These are phyloP conservation scores for Frankliniella intonsa DNA, from an alignment of 2,888 invertebrate genomes.

Conservation along the genomic window DNA sequence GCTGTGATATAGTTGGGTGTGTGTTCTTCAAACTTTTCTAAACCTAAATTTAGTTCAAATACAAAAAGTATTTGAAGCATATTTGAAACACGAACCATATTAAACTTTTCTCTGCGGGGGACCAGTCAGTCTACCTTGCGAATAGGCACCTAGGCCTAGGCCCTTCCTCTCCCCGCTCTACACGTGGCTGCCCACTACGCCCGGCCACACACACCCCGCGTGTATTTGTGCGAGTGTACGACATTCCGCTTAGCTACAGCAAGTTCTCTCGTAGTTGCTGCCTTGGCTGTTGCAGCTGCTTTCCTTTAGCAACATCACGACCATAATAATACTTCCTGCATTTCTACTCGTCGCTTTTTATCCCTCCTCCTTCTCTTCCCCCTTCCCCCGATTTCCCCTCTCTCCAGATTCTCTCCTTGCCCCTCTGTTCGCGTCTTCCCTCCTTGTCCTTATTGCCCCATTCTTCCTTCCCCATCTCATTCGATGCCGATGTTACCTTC, in stretches of 20 bases:
- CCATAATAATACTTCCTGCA: slow-evolving; percentile 14
- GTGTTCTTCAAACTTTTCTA: too few relatives aligned
- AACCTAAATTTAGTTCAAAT: too few relatives aligned
- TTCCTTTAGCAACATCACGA: slow-evolving; percentile 3
- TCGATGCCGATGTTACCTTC: neutral
- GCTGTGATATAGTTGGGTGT: too few relatives aligned
- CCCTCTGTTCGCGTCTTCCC: neutral
- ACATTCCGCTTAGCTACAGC: slow-evolving; percentile 18
- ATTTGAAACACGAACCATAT: too few relatives aligned
- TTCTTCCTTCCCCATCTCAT: neutral
- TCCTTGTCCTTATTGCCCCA: neutral
- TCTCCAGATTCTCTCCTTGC: neutral
- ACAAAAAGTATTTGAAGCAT: too few relatives aligned
- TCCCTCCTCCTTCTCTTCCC: neutral
- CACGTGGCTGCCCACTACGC: too few relatives aligned
- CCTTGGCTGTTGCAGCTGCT: slow-evolving; percentile 3
- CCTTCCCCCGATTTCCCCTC: neutral
- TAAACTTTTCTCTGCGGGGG: too few relatives aligned
- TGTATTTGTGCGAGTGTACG: neutral
- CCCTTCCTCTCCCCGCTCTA: too few relatives aligned
- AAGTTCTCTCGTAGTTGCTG: neutral
- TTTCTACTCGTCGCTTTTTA: neutral
- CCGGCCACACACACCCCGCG: neutral
- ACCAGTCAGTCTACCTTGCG: too few relatives aligned
- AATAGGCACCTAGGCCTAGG: too few relatives aligned